Conservation (phyloP, 1,140 invertebrate species). For the Saccostrea cuccullata region DNA sequence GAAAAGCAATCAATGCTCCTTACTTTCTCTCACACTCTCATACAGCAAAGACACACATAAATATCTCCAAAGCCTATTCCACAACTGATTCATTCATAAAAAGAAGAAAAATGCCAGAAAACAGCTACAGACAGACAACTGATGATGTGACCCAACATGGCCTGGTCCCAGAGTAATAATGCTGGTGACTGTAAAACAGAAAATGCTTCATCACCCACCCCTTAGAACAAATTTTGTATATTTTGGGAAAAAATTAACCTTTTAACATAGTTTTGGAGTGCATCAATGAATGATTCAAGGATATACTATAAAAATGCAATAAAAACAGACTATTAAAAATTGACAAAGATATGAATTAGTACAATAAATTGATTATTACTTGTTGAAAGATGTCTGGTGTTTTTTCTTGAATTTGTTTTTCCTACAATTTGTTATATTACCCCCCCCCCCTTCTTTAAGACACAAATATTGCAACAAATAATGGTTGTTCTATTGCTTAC, state of each 20-base stretch:
- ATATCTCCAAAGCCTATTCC: neutral
- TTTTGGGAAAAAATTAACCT: too few relatives aligned
- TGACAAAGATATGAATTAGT: too few relatives aligned
- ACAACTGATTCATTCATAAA: neutral
- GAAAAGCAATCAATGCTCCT: neutral
- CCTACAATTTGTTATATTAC: too few relatives aligned
- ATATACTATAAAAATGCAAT: neutral
- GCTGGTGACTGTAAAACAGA: slow-evolving; percentile 3
- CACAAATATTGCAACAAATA: slow-evolving; percentile 1
- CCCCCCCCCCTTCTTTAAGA: neutral
- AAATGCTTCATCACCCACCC: neutral
- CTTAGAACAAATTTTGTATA: too few relatives aligned
- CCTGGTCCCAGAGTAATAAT: slow-evolving; percentile 6
- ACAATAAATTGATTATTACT: too few relatives aligned
- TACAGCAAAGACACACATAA: neutral
- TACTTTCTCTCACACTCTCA: neutral
- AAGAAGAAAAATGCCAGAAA: neutral
- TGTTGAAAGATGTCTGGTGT: too few relatives aligned
- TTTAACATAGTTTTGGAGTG: too few relatives aligned
- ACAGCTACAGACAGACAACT: neutral
- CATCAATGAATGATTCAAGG: neutral
- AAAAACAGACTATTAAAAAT: too few relatives aligned
- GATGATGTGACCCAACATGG: slow-evolving; percentile 22
- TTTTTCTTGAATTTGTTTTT: too few relatives aligned
- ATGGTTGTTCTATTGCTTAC: slow-evolving; percentile 22